Conservation (phyloP, 2,888 invertebrate species). For the Xestobium rufovillosum region DNA sequence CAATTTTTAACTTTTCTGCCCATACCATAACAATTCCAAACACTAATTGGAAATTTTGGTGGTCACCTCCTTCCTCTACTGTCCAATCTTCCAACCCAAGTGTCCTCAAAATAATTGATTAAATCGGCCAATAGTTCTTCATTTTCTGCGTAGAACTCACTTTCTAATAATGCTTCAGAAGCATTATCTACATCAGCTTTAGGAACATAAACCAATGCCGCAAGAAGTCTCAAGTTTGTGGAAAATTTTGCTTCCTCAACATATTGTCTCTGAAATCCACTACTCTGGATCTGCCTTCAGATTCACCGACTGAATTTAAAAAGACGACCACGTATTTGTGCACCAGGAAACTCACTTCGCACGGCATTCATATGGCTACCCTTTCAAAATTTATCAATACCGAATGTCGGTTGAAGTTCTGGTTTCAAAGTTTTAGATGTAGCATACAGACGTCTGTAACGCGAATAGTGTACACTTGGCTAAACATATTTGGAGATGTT, state of each 20-base stretch:
- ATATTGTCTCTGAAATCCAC: slow-evolving; percentile 3
- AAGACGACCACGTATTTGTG: too few relatives aligned
- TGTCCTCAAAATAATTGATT: slow-evolving; percentile 2
- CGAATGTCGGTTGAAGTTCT: too few relatives aligned
- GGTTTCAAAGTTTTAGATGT: too few relatives aligned
- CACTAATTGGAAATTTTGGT: background rate
- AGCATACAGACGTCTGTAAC: too few relatives aligned
- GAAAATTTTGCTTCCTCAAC: background rate
- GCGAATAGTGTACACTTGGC: too few relatives aligned
- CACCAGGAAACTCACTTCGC: too few relatives aligned
- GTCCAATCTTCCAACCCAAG: background rate
- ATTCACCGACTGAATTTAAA: too few relatives aligned
- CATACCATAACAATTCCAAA: background rate
- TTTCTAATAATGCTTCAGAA: background rate
- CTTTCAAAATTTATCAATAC: too few relatives aligned
- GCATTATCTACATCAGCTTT: background rate
- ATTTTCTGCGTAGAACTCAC: slow-evolving; percentile 1
- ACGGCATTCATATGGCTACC: too few relatives aligned
- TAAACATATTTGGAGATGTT: too few relatives aligned
- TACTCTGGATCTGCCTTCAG: too few relatives aligned
- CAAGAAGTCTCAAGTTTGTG: background rate
- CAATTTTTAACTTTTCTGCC: background rate
- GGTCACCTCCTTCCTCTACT: background rate
- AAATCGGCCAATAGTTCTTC: background rate
- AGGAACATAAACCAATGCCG: background rate